Base-by-base conservation (phyloP, 2,888 invertebrate genomes). In the Netelia virgata region DNA sequence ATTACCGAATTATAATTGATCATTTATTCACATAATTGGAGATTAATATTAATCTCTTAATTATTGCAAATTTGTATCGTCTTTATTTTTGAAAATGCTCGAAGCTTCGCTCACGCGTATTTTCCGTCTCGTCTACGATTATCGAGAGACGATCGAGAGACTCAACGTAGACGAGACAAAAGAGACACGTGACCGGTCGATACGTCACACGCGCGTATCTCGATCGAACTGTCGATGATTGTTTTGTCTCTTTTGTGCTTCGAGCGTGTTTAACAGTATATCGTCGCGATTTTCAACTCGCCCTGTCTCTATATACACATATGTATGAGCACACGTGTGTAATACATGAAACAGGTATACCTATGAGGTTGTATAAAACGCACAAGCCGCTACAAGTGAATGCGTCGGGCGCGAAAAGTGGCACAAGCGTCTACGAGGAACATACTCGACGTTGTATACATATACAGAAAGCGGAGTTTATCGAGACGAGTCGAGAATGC, bases 381-480 rank as follows among this genome's bases (percentile, higher is more conserved):
- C 50, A 18, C 50, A 55, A 50, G 64, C 53, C 59, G 69, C 69
- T 63, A 78, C 16, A 18, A 78, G 23, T 63, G 77, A 78, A 78
- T 61, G 50, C 69, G 36, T 69, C 53, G 63, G 41, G 63, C 41
- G 69, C 61, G 77, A 69, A 69, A 78, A 78, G 77, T 78, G 69
- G 69, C 77, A 78, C 69, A 50, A 53, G 10, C 61, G 9, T 36
- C 10, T 77, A 69, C 36, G 28, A 16, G 28, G 28, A 57, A 28
- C 28, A 9, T 64, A 63, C 23, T 47, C 23, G 11, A 1, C 53
- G n/a, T 5, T 11, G 14, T n/a, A 53, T 53, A 53, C 11, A 11
- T 53, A 23, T 68, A 50, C 47, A 55, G 76, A 28, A 57, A 10
- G 47, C 47, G 47, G 50, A 59, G 77, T 69, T 77, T 77, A 69